Conservation (phyloP, 1,140 invertebrate species). For the Brachionus koreanus region DNA sequence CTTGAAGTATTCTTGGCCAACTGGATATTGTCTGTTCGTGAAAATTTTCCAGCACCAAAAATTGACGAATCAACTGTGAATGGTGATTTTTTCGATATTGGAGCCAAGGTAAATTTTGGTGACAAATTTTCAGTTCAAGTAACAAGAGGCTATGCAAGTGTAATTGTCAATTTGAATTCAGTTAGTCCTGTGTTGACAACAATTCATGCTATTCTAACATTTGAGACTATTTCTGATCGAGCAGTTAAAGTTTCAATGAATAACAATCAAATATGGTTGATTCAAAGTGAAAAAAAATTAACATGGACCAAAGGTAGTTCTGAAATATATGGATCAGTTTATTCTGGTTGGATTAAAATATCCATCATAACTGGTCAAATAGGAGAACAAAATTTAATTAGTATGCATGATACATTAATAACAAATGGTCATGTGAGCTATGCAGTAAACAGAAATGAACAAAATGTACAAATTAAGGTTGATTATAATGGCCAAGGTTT, state of each 20-base stretch:
- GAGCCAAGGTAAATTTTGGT: constrained; percentile 10
- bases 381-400: not conserved
- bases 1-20: not conserved
- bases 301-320: not conserved
- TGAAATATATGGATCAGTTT: not conserved
- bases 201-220: constrained; percentile 15
- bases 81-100: not conserved
- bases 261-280: constrained; percentile 17
- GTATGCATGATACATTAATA: not conserved
- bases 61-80: not conserved
- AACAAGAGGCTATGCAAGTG: not conserved
- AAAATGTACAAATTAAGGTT: not conserved
- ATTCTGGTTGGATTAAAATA: constrained; percentile 2
- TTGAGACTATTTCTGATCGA: not conserved
- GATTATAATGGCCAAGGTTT: not conserved
- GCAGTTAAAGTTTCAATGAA: constrained; percentile 6
- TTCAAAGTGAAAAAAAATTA: not conserved
- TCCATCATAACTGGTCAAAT: not conserved
- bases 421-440: constrained; percentile 17
- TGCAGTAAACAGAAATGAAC: not conserved
- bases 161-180: not conserved
- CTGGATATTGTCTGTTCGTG: not conserved
- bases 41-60: not conserved
- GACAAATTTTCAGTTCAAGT: not conserved
- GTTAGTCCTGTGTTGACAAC: not conserved